Conservation (phyloP, 2,888 invertebrate genomes). For the Entomobrya proxima region DNA sequence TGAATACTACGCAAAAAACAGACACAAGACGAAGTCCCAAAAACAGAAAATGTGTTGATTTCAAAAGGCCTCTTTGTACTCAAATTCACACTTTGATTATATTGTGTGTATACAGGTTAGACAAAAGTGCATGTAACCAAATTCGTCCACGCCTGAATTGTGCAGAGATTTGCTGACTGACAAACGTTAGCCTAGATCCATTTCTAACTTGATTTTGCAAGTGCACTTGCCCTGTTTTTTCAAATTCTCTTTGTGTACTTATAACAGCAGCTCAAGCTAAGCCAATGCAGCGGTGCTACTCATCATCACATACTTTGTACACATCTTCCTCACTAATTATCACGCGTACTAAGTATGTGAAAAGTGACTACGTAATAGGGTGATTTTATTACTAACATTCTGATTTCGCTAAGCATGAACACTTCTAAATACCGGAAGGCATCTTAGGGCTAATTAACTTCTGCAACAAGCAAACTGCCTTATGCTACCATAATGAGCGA, state of each 20-base stretch:
- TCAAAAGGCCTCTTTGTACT: not conserved
- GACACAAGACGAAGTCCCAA: not conserved
- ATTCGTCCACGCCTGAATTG: conserved; percentile 2
- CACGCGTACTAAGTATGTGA: not conserved
- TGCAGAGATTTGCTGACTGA: not conserved
- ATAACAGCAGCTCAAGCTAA: not conserved
- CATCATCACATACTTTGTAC: not conserved
- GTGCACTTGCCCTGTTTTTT: conserved; percentile 28
- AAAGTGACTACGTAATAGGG: conserved; percentile 15
- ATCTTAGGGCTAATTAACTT: conserved; percentile 46
- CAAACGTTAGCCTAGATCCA: conserved; percentile 23
- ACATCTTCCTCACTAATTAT: conserved; percentile 16
- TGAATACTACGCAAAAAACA: not conserved
- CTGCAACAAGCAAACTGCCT: not conserved
- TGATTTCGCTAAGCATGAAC: conserved; percentile 12
- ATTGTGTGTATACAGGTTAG: too few relatives aligned
- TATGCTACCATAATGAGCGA: conserved; percentile 19
- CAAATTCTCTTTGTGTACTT: not conserved
- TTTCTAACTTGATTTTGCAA: conserved; percentile 12
- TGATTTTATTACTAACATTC: not conserved
- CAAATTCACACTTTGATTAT: not conserved
- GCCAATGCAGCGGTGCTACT: too few relatives aligned
- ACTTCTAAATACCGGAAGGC: conserved; percentile 51
- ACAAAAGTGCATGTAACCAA: too few relatives aligned
- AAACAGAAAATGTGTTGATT: not conserved